A percentile compares a stretch with the other conserved stretches of the same genome.
Evolutionary conservation across 2,113 vertebrate genomes (phyloP).

Genomic region (Antechinus stuartii): DNA sequence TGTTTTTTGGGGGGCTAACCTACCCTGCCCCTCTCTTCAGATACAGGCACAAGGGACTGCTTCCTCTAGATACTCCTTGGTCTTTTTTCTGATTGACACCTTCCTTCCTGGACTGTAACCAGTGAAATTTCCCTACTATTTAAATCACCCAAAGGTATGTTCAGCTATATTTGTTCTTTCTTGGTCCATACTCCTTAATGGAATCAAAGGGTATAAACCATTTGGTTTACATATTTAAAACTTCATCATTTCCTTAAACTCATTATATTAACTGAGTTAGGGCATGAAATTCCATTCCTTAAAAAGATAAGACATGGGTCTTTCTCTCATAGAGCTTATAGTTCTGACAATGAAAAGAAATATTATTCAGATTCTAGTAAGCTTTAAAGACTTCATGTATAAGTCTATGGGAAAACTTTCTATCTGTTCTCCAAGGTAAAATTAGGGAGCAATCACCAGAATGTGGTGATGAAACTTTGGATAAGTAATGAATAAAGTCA

Average conservation of each 20-base stretch:
- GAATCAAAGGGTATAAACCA: neutral
- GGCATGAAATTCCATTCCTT: neutral
- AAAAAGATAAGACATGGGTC: neutral
- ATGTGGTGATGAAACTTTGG: neutral
- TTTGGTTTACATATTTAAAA: neutral
- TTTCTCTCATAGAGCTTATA: neutral
- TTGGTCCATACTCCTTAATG: neutral
- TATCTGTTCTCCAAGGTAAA: neutral
- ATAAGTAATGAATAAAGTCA: neutral
- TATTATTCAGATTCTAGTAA: neutral
- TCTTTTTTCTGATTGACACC: neutral
- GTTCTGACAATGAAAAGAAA: neutral
- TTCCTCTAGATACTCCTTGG: neutral
- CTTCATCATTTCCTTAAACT: neutral
- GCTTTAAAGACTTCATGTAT: neutral
- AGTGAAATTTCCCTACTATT: neutral
- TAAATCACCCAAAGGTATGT: neutral
- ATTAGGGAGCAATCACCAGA: neutral
- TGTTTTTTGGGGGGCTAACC: neutral
- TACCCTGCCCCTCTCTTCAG: neutral
- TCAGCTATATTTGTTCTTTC: neutral
- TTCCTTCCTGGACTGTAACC: neutral
- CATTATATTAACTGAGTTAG: neutral
- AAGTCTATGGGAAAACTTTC: neutral
- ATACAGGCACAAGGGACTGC: neutral